Evolutionary conservation across 2,888 invertebrate genomes (phyloP), one percentile per base, ranked within the genome.

Genomic region (Pollenia amentaria): DNA sequence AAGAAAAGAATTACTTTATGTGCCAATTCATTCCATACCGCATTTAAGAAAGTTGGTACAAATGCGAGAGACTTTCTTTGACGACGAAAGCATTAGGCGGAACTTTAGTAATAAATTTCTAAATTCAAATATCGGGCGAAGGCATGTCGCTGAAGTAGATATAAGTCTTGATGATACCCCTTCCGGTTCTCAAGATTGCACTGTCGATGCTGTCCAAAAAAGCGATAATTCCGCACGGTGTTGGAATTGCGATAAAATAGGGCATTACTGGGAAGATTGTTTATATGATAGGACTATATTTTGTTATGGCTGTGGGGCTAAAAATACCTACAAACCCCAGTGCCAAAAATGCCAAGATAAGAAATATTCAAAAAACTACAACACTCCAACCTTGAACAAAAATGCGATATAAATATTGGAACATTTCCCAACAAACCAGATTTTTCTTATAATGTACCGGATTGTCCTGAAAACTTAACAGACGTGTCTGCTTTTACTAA

Each of bases 191-290:
- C 6, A 7, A 18, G 64, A 79, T n/a, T 8, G 38, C 7, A 42
- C 53, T 0, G 21, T 65, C 7, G 18, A 65, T 16, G 64, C 67
- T 1, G 14, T 69, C 1, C 69, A 67, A 10, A 21, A 57, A 16
- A 11, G 18, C 9, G 60, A 69, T 14, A 10, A 29, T 12, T 3
- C 18, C 11, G 10, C 21, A 2, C 55, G 44, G 8, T 78, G 78
- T 67, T 67, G 78, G 78, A 78, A 78, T 42, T 78, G 78, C 38
- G 78, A 67, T 46, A 40, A 48, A 0, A 10, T 21, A 38, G 78
- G 78, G 0, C 69, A 77, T 18, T 53, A 57, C 14, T 77, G 76
- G 77, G 51, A 77, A 8, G 67, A 78, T 10, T 78, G 78, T 10
- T 38, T 78, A 12, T 18, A 29, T 11, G 44, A 69, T 0, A 38